Evolutionary conservation across 2,888 invertebrate genomes (phyloP).

Genomic region (Ypsolopha sequella): DNA sequence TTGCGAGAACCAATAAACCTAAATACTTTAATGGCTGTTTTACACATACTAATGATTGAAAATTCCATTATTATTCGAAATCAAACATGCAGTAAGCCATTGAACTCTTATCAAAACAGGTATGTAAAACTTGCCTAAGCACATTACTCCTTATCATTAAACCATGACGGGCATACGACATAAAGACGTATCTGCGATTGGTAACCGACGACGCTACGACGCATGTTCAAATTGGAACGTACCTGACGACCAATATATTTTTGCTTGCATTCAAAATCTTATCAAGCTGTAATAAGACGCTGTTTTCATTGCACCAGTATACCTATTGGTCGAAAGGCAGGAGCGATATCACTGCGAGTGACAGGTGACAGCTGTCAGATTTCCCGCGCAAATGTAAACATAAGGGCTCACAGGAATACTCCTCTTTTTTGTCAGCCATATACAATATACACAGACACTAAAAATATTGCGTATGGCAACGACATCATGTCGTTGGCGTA

Average conservation of each 20-base stretch:
- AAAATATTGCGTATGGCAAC: too few relatives aligned
- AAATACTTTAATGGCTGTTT: too few relatives aligned
- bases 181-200: neutral
- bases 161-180: neutral
- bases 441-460: too few relatives aligned
- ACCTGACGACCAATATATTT: neutral
- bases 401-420: conserved; percentile 6
- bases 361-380: conserved; percentile 46
- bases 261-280: too few relatives aligned
- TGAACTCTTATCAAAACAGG: neutral
- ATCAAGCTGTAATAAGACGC: neutral
- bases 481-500: too few relatives aligned
- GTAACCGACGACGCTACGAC: neutral
- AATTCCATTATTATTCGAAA: too few relatives aligned
- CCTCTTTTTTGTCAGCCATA: too few relatives aligned
- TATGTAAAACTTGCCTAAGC: neutral
- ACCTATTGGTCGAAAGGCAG: neutral
- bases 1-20: too few relatives aligned
- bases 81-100: neutral
- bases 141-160: neutral
- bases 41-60: too few relatives aligned
- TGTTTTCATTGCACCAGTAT: neutral
- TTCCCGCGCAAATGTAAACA: conserved; percentile 32
- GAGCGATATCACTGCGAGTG: conserved; percentile 16
- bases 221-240: neutral